Evolutionary conservation across 2,797 vertebrate species (phyloP).

Genomic region (Sebastes hubbsi): DNA sequence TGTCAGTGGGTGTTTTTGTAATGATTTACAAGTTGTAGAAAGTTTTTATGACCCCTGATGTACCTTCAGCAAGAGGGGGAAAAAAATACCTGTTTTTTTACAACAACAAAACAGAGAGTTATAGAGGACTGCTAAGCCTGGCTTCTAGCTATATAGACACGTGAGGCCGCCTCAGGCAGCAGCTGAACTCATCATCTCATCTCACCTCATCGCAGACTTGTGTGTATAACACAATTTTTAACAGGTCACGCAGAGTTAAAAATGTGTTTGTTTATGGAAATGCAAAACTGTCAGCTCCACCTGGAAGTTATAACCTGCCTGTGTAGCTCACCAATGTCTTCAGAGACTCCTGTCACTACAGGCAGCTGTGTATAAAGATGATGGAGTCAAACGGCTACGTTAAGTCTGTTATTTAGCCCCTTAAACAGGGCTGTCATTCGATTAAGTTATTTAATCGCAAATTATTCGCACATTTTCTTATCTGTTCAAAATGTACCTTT

Average conservation of each 20-base stretch:
- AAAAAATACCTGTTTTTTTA: neutral
- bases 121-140: neutral
- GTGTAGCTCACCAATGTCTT: neutral
- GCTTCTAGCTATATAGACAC: neutral
- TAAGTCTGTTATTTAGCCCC: neutral
- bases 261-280: neutral
- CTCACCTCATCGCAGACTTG: neutral
- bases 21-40: neutral
- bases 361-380: neutral
- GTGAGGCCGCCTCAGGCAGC: slow-evolving; percentile 2
- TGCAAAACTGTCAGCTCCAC: neutral
- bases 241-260: slow-evolving; percentile 11
- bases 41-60: neutral
- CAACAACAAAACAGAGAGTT: neutral
- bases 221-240: neutral
- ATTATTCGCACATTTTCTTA: no score
- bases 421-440: neutral
- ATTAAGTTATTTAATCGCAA: no score
- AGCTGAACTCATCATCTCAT: slow-evolving; percentile 2
- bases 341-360: neutral
- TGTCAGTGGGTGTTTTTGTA: neutral
- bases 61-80: neutral
- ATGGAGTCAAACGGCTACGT: neutral
- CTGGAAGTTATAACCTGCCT: neutral
- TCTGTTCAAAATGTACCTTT: no score